phyloP scores from a whole-genome alignment of 2,797 vertebrate species.

The Anniella stebbinsi region DNA sequence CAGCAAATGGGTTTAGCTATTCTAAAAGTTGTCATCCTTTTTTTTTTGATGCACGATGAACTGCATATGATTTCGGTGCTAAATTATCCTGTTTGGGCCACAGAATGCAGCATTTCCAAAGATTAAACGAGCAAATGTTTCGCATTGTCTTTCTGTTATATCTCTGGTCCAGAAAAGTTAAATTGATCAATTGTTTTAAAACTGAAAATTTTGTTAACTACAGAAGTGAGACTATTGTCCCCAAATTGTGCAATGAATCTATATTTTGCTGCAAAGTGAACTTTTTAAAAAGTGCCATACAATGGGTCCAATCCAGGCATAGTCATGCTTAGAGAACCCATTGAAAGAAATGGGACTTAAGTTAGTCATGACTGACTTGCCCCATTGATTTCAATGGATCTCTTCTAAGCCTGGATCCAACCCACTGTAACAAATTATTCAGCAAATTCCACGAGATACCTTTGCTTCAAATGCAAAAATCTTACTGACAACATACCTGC shows the following conservation, averaged over 20 bases:
- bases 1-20: background rate
- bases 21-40: background rate
- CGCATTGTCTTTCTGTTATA: background rate
- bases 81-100: background rate
- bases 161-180: background rate
- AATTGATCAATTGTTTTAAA: background rate
- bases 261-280: background rate
- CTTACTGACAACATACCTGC: background rate
- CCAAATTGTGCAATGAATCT: background rate
- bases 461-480: background rate
- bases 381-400: too few species aligned
- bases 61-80: background rate
- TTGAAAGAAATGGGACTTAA: too few species aligned
- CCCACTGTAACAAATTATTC: background rate
- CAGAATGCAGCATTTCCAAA: background rate
- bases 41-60: background rate
- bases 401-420: too few species aligned
- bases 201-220: background rate
- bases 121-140: background rate
- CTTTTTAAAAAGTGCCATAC: constrained; percentile 35
- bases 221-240: background rate
- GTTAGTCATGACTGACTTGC: too few species aligned
- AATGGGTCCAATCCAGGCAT: background rate
- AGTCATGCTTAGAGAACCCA: too few species aligned
- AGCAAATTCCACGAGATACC: background rate